Conservation (phyloP, 1,140 invertebrate genomes). For the Augochlora pura region DNA sequence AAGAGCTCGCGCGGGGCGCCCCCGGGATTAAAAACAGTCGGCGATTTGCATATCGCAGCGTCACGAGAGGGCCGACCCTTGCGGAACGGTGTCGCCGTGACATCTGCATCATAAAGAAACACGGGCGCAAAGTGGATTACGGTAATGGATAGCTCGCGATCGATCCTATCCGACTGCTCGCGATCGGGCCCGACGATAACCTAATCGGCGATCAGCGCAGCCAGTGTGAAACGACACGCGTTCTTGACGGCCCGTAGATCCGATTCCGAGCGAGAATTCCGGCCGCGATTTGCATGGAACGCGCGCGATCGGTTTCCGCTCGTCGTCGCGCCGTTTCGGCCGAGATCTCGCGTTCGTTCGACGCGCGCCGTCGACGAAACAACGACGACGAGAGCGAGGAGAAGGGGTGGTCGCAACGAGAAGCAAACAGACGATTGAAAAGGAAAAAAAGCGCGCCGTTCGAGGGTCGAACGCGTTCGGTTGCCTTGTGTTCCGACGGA, state of each 20-base stretch:
- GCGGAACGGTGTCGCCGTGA: constrained; percentile 34
- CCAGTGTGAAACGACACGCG: constrained; percentile 69
- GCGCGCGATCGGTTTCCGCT: too few relatives aligned
- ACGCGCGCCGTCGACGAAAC: too few relatives aligned
- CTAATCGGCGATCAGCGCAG: constrained; percentile 56
- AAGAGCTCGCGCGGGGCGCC: too few relatives aligned
- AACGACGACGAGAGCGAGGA: too few relatives aligned
- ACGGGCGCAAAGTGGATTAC: constrained; percentile 71
- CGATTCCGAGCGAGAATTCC: not conserved
- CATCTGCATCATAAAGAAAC: constrained; percentile 63
- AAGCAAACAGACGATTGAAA: constrained; percentile 1
- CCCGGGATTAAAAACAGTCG: constrained; percentile 31
- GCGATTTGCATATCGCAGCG: constrained; percentile 65
- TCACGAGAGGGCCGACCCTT: constrained; percentile 43
- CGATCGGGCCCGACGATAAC: constrained; percentile 57
- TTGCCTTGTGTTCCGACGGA: constrained; percentile 21
- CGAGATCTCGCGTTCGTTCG: too few relatives aligned
- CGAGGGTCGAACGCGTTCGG: constrained; percentile 16
- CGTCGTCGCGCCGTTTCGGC: too few relatives aligned
- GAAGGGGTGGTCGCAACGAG: not conserved
- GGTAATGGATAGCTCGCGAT: constrained; percentile 70
- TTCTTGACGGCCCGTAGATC: constrained; percentile 14
- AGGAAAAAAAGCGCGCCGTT: not conserved
- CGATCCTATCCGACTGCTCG: constrained; percentile 59
- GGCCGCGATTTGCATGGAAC: too few relatives aligned